Evolutionary conservation across 2,888 invertebrate genomes (phyloP).

Genomic region (Campaea margaritaria): DNA sequence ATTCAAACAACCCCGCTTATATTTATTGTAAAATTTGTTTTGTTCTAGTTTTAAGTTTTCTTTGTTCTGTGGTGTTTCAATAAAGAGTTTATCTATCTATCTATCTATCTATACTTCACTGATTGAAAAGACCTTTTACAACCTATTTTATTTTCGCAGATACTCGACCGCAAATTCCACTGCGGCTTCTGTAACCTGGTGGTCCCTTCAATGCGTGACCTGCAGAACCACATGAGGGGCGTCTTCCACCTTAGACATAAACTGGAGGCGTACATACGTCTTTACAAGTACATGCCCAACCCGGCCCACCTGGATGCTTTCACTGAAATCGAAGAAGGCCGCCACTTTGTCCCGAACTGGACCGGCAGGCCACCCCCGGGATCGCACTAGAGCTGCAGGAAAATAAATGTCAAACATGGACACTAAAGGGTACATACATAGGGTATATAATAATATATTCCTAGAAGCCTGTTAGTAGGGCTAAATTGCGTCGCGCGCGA

Average conservation of each 20-base stretch:
- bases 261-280: neutral
- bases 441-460: no score
- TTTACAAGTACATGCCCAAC: neutral
- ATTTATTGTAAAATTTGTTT: no score
- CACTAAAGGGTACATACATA: no score
- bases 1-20: no score
- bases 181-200: slow-evolving; percentile 1
- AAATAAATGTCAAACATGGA: no score
- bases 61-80: no score
- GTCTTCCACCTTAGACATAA: neutral
- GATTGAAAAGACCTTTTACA: no score
- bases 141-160: neutral
- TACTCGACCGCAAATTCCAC: neutral
- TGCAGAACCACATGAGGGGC: neutral
- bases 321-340: neutral
- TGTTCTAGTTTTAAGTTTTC: no score
- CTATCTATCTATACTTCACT: no score
- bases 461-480: no score
- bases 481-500: no score
- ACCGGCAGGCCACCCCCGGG: neutral
- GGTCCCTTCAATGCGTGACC: neutral
- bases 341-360: neutral
- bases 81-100: no score
- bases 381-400: neutral
- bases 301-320: neutral